Conservation (phyloP, 2,797 vertebrate genomes). For the Basileuterus tristriatus region DNA sequence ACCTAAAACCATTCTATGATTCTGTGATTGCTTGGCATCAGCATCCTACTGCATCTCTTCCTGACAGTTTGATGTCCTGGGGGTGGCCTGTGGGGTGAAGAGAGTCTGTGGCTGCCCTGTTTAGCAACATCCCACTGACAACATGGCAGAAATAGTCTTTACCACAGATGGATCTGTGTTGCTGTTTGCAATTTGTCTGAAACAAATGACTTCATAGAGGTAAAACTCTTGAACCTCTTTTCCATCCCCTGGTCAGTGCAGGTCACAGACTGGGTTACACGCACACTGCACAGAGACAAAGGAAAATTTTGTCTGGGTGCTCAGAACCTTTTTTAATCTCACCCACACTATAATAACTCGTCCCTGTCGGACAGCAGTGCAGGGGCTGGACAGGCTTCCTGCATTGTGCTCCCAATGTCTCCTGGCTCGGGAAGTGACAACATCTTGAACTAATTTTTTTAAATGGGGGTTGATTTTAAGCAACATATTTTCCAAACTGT, state of each 20-base stretch:
- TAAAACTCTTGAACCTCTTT: not conserved
- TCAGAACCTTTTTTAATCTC: constrained; percentile 25
- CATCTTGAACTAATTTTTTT: constrained; percentile 68
- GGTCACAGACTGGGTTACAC: not conserved
- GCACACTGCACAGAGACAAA: not conserved
- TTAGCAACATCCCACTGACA: not conserved
- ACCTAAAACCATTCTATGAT: not conserved
- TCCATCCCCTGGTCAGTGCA: not conserved
- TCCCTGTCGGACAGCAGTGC: not conserved
- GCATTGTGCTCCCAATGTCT: constrained; percentile 22
- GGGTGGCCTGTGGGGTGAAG: not conserved
- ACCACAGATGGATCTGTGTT: not conserved
- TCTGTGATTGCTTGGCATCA: not conserved
- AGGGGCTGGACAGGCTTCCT: constrained; percentile 24
- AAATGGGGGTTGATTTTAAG: constrained; percentile 39
- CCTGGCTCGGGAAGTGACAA: constrained; percentile 53
- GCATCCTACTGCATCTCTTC: not conserved
- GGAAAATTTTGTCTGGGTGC: constrained; percentile 23
- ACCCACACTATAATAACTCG: not conserved
- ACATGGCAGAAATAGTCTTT: not conserved
- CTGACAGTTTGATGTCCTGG: not conserved
- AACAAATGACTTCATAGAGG: not conserved
- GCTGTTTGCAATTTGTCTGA: not conserved
- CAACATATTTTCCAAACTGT: constrained; percentile 47
- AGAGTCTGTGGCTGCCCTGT: not conserved